A percentile compares a stretch with the other conserved stretches of the same genome.
These are phyloP conservation scores for Colletes collaris DNA, from an alignment of 2,888 invertebrate species.

Conservation along the genomic window DNA sequence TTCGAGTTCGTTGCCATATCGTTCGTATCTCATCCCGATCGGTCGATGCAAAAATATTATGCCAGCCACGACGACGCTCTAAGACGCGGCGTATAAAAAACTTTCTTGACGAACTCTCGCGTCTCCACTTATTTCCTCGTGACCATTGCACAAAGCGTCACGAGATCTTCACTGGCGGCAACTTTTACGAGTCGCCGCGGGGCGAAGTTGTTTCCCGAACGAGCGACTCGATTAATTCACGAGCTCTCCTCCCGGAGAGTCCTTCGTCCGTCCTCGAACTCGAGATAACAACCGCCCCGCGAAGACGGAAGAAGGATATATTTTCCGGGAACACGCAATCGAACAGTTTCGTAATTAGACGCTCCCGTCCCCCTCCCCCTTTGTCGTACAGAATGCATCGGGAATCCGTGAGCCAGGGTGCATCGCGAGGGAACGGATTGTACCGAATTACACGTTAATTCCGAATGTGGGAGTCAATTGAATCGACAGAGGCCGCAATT, in stretches of 20 bases:
- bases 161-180: background rate
- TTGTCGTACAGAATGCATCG: background rate
- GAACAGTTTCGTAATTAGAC: slow-evolving; percentile 30
- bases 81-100: no score
- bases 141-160: no score
- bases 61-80: no score
- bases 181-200: background rate
- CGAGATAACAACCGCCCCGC: background rate
- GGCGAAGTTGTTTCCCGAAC: slow-evolving; percentile 8
- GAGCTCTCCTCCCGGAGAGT: background rate
- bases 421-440: no score
- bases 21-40: no score
- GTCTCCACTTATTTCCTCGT: no score
- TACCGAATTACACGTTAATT: no score
- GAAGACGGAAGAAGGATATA: background rate
- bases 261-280: background rate
- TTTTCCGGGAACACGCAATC: slow-evolving; percentile 9
- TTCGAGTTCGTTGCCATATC: no score
- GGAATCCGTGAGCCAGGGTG: no score
- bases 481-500: no score
- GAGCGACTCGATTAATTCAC: slow-evolving; percentile 19
- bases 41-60: no score
- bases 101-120: no score
- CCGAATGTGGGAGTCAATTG: background rate
- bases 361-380: background rate